Evolutionary conservation across 2,113 vertebrate genomes (phyloP).

Genomic region (Rhabdomys dilectus): DNA sequence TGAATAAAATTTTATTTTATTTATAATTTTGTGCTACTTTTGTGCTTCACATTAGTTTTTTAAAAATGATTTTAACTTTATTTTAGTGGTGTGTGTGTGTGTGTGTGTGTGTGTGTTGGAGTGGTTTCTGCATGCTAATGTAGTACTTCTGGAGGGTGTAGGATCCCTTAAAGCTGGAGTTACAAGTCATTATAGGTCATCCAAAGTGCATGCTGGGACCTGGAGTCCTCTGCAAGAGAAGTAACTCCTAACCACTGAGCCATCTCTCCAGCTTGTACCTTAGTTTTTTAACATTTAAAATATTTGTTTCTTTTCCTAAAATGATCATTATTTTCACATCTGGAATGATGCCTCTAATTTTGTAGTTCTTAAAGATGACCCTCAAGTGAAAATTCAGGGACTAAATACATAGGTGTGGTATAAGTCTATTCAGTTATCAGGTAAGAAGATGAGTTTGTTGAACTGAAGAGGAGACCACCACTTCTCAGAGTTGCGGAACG

Average conservation of each 20-base stretch:
- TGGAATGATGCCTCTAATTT: not conserved
- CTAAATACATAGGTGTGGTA: not conserved
- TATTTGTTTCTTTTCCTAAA: not conserved
- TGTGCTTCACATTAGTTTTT: not conserved
- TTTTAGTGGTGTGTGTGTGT: not conserved
- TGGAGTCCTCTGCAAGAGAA: not conserved
- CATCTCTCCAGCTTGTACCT: too few relatives aligned
- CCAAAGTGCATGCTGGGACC: not conserved
- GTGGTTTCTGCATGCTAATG: not conserved
- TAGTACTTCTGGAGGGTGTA: not conserved
- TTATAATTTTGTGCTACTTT: slow-evolving; percentile 48
- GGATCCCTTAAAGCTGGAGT: not conserved
- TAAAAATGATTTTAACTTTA: not conserved
- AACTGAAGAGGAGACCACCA: not conserved
- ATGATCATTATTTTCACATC: not conserved
- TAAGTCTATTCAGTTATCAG: not conserved
- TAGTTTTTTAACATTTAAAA: not conserved
- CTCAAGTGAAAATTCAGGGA: not conserved
- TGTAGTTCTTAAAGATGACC: not conserved
- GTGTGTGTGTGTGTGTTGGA: not conserved
- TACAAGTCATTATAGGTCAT: not conserved
- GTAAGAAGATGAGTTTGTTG: slow-evolving; percentile 1
- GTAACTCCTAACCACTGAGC: not conserved
- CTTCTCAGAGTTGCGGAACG: too few relatives aligned
- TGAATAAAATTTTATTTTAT: not conserved